phyloP scores from a whole-genome alignment of 2,888 invertebrate genomes.

The Pharmacophagus antenor region DNA sequence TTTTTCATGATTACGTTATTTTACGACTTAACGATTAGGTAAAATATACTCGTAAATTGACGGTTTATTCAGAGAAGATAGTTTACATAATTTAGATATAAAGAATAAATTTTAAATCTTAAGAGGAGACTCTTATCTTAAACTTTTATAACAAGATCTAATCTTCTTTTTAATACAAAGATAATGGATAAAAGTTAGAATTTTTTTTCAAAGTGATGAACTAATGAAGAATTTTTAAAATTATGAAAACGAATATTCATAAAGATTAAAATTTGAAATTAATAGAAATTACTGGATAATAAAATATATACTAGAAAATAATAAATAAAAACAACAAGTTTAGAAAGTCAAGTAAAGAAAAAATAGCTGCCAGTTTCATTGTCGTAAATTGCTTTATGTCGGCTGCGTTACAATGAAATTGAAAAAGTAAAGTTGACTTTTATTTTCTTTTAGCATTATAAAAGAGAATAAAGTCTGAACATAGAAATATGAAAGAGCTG shows the following conservation, averaged over 20 bases:
- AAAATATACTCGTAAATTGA: background rate
- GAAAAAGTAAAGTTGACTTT: slow-evolving; percentile 21
- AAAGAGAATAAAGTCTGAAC: slow-evolving; percentile 13
- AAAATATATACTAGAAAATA: no score
- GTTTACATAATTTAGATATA: background rate
- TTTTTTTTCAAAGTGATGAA: background rate
- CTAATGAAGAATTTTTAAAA: no score
- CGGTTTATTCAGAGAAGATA: background rate
- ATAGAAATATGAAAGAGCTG: slow-evolving; percentile 7
- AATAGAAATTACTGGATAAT: no score
- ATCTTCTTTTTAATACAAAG: background rate
- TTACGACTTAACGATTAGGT: background rate
- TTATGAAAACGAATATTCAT: no score
- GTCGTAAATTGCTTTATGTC: slow-evolving; percentile 12
- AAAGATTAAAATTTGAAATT: no score
- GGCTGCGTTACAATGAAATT: slow-evolving; percentile 4
- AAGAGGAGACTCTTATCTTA: background rate
- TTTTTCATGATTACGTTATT: background rate
- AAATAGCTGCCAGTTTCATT: slow-evolving; percentile 19
- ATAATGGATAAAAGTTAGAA: background rate
- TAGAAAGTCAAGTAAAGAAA: slow-evolving; percentile 5
- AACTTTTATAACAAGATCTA: background rate
- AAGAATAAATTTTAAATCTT: background rate
- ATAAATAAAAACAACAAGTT: no score
- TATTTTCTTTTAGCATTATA: slow-evolving; percentile 15